A percentile compares a stretch with the other conserved stretches of the same genome.
Conservation (phyloP, 2,888 invertebrate genomes). For the Metellina segmentata region DNA sequence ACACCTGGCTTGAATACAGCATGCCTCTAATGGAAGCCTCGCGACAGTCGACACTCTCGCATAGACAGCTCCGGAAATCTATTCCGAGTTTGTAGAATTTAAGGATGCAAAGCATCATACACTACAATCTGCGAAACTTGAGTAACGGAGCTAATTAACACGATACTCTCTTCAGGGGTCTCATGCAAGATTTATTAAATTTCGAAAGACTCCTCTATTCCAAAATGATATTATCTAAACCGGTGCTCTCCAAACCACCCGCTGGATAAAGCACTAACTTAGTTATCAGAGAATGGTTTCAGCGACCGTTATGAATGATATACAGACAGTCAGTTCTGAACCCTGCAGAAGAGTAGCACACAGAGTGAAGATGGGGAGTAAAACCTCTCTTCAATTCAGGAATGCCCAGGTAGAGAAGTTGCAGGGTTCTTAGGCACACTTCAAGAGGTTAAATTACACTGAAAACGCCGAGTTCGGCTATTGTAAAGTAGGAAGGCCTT, state of each 20-base stretch:
- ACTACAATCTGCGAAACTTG: conserved; percentile 5
- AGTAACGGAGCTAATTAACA: conserved; percentile 18
- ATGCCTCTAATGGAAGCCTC: no score
- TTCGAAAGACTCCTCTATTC: conserved; percentile 13
- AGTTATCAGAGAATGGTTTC: conserved; percentile 21
- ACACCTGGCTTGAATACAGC: no score
- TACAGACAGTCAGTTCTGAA: neutral
- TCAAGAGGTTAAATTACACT: no score
- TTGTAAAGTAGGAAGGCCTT: no score
- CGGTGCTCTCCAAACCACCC: conserved; percentile 4
- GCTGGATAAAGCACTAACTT: conserved; percentile 10
- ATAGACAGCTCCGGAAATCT: no score
- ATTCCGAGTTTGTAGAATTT: neutral
- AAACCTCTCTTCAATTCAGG: no score
- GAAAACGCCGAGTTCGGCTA: no score
- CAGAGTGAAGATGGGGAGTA: no score
- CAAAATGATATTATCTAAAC: conserved; percentile 12
- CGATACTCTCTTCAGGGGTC: conserved; percentile 10
- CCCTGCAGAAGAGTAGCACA: no score
- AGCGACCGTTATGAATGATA: conserved; percentile 11
- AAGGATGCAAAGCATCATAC: conserved; percentile 2
- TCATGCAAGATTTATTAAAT: conserved; percentile 4
- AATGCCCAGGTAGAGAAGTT: no score
- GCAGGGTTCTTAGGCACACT: no score
- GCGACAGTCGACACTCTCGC: no score